Base-by-base conservation (phyloP, 2,888 invertebrate species). In the Parnassius mnemosyne region DNA sequence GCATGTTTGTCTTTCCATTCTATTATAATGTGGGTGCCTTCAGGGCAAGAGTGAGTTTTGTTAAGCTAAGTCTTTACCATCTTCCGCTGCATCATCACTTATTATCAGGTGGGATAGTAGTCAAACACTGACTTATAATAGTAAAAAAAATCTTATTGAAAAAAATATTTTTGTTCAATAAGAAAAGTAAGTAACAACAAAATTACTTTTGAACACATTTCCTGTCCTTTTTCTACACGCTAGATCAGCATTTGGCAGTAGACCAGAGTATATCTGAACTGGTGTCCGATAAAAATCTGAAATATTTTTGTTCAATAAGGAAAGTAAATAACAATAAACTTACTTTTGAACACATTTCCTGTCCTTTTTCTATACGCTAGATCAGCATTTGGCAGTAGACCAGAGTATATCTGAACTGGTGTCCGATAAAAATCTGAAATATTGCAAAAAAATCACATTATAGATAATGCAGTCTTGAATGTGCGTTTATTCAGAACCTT, bases 201-300 rank as follows among this genome's bases (percentile, higher is more conserved):
- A 47, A 81, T 75, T 78, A 89, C 89, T 86, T 76, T 89, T 89
- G 66, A 84, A 88, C 34, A 80, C 81, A 66, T 88, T 88, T 34
- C 82, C 84, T 25, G 87, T 87, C 61, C 89, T 80, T 69, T 90
- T 90, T 65, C 78, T 81, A 66, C 89, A 86, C 53, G 88, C 88
- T 65, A 85, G 84, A 44, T 87, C 80, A 0, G 84, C 61, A 1
- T 74, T 77, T 1, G 87, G 82, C 44, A 85, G 67, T n/a, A 84
- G 65, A 10, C 83, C 80, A 10, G 86, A 81, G 60, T 84, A 82
- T 62, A 84, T 66, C 59, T 83, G 82, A 67, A 87, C 60, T 0
- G 89, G 89, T 9, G 85, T 86, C 54, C 89, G 85, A 71, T 87
- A 89, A 71, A 85, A 86, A 75, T 89, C 90, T 90, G 71, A 10